Conservation (phyloP, 2,888 invertebrate genomes). For the Candidula unifasciata region DNA sequence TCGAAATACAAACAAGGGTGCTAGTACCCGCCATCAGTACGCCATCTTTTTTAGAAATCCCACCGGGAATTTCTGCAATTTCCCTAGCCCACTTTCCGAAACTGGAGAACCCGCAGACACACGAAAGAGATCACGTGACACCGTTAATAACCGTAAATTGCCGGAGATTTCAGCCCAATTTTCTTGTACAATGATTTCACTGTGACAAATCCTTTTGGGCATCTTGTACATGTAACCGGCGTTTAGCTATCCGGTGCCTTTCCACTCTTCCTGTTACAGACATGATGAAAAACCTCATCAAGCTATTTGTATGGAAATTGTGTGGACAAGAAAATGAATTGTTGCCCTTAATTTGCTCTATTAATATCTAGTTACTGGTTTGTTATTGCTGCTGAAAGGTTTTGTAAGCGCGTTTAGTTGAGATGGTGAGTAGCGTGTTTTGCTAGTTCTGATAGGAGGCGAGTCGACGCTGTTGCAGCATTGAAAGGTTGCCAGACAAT, state of each 20-base stretch:
- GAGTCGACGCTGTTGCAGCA: too few species aligned
- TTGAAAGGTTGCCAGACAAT: too few species aligned
- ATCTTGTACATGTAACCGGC: conserved; percentile 6
- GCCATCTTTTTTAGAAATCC: not conserved
- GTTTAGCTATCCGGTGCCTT: not conserved
- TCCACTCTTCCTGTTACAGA: not conserved
- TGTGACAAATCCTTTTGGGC: conserved; percentile 28
- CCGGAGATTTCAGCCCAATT: conserved; percentile 23
- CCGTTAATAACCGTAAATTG: conserved; percentile 42
- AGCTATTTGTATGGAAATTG: not conserved
- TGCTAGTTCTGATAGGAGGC: too few species aligned
- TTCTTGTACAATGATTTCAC: conserved; percentile 27
- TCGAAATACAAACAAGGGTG: not conserved
- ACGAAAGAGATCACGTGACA: conserved; percentile 31
- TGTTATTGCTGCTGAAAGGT: not conserved
- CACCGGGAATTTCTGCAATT: not conserved
- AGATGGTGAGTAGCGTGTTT: too few species aligned
- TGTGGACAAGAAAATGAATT: not conserved
- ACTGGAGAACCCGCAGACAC: not conserved
- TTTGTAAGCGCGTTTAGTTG: too few species aligned
- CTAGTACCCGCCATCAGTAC: not conserved
- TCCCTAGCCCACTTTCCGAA: not conserved
- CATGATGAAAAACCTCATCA: conserved; percentile 29
- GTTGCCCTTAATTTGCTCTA: not conserved
- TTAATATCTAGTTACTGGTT: conserved; percentile 2